Conservation (phyloP, 1,140 invertebrate species). For the Mylabris phalerata region DNA sequence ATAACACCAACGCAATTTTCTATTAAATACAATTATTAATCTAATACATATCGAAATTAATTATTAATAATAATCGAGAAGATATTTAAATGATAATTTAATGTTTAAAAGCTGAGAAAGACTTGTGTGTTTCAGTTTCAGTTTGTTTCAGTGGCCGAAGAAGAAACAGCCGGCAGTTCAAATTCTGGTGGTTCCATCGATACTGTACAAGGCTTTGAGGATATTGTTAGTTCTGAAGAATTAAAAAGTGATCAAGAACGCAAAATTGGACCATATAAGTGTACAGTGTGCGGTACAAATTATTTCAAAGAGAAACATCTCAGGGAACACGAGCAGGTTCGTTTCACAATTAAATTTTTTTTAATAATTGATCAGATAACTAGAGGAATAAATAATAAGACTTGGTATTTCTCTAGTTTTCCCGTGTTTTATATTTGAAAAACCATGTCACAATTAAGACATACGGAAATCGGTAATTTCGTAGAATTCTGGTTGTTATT, state of each 20-base stretch:
- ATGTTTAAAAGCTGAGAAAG: too few relatives aligned
- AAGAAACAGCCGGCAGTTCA: constrained; percentile 61
- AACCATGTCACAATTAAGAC: too few relatives aligned
- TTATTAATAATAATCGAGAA: too few relatives aligned
- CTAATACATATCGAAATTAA: too few relatives aligned
- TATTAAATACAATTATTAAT: too few relatives aligned
- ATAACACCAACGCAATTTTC: constrained; percentile 7
- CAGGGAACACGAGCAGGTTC: constrained; percentile 13
- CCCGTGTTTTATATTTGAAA: too few relatives aligned
- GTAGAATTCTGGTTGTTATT: background rate
- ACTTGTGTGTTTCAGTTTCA: constrained; percentile 50
- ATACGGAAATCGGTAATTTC: too few relatives aligned
- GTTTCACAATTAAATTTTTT: too few relatives aligned
- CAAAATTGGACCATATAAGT: constrained; percentile 9
- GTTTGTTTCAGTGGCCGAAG: constrained; percentile 9
- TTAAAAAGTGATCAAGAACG: constrained; percentile 4
- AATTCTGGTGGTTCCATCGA: constrained; percentile 7
- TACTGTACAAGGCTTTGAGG: constrained; percentile 6
- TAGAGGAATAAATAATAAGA: too few relatives aligned
- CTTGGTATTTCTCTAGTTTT: too few relatives aligned
- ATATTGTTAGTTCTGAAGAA: constrained; percentile 6
- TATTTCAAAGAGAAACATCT: constrained; percentile 48
- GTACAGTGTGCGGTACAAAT: constrained; percentile 11
- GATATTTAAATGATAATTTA: too few relatives aligned
- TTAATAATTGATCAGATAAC: too few relatives aligned